A percentile compares a stretch with the other conserved stretches of the same genome.
phyloP scores from a whole-genome alignment of 2,888 invertebrate species.

The Camponotus fellah region DNA sequence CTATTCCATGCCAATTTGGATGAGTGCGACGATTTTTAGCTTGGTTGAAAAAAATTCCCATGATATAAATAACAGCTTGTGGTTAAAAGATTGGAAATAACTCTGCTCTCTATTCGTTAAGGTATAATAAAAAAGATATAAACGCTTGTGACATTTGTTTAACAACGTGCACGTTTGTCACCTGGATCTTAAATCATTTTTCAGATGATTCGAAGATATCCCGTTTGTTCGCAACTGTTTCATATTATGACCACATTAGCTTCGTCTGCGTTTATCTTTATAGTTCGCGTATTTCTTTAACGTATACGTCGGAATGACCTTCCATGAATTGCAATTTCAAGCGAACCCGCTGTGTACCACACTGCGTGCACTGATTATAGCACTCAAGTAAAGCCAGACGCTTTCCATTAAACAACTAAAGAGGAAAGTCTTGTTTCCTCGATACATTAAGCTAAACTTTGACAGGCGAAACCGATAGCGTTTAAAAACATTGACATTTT shows the following conservation, averaged over 20 bases:
- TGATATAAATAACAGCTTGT: neutral
- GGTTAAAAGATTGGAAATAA: conserved; percentile 5
- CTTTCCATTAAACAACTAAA: conserved; percentile 52
- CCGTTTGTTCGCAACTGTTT: conserved; percentile 38
- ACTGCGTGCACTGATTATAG: conserved; percentile 26
- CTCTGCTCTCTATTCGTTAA: neutral
- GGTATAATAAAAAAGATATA: neutral
- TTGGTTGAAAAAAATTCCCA: neutral
- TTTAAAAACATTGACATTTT: neutral
- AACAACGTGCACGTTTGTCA: conserved; percentile 23
- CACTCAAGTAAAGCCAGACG: conserved; percentile 18
- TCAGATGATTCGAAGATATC: conserved; percentile 27
- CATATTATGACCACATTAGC: conserved; percentile 46
- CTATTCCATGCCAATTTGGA: no score
- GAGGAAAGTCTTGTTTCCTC: conserved; percentile 55
- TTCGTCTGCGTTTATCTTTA: conserved; percentile 43
- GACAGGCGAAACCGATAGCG: conserved; percentile 42
- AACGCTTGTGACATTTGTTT: neutral
- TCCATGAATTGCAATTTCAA: conserved; percentile 44
- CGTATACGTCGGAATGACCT: conserved; percentile 32
- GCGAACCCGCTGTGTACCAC: neutral
- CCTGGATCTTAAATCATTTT: conserved; percentile 13
- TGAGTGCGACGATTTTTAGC: neutral
- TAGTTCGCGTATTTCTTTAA: conserved; percentile 25
- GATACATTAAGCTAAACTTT: conserved; percentile 68